A percentile compares a stretch with the other conserved stretches of the same genome.
These are phyloP conservation scores for Channa argus DNA, from an alignment of 2,113 vertebrate genomes.

Conservation along the genomic window DNA sequence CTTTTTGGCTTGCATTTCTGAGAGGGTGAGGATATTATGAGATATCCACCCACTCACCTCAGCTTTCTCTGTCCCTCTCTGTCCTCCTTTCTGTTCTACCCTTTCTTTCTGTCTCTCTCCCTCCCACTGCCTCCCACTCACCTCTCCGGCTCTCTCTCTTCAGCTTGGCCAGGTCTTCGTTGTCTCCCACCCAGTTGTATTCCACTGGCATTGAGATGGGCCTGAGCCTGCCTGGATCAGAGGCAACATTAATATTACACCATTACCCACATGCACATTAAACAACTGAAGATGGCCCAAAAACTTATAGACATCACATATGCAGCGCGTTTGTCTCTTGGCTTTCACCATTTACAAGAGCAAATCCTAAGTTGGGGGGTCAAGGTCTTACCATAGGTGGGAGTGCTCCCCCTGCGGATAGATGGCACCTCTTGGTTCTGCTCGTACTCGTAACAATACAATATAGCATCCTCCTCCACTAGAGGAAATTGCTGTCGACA, in stretches of 20 bases:
- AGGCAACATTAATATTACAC: constrained; percentile 56
- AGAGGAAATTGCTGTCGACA: constrained; percentile 92
- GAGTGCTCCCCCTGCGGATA: constrained; percentile 92
- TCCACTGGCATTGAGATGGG: constrained; percentile 99
- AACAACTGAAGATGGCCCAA: constrained; percentile 43
- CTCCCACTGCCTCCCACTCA: constrained; percentile 85
- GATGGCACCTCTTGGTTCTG: constrained; percentile 92
- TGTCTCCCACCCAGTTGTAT: constrained; percentile 99
- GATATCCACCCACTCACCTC: constrained; percentile 74
- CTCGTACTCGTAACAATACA: constrained; percentile 98
- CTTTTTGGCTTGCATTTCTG: constrained; percentile 70
- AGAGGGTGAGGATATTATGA: constrained; percentile 75
- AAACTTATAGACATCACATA: constrained; percentile 31
- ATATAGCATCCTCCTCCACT: constrained; percentile 94
- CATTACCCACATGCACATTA: constrained; percentile 39
- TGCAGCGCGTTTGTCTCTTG: background rate
- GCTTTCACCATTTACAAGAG: constrained; percentile 23
- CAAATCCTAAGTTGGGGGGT: background rate
- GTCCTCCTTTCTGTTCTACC: constrained; percentile 50
- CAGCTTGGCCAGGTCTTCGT: constrained; percentile 96
- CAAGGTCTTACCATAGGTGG: constrained; percentile 90
- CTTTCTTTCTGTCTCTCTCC: constrained; percentile 45
- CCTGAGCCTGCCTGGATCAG: constrained; percentile 91
- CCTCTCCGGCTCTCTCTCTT: constrained; percentile 98
- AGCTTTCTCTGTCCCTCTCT: constrained; percentile 64